Conservation (phyloP, 2,113 vertebrate species). For the Herpetotheres cachinnans region DNA sequence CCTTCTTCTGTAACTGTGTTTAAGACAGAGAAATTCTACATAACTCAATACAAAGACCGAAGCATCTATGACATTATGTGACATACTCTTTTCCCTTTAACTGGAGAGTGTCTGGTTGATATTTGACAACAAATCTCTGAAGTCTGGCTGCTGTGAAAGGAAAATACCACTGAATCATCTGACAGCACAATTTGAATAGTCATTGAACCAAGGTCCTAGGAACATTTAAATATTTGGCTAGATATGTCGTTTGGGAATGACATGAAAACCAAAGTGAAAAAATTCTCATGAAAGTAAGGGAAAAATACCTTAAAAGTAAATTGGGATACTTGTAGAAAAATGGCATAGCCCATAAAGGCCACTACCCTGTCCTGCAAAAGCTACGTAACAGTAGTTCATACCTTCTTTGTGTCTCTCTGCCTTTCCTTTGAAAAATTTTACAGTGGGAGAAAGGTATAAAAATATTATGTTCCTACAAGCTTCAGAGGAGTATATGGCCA, state of each 20-base stretch:
- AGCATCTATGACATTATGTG: background rate
- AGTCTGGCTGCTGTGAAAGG: background rate
- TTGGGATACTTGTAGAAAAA: background rate
- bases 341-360: background rate
- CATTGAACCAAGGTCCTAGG: background rate
- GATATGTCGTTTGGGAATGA: background rate
- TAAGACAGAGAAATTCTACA: background rate
- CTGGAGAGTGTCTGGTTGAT: background rate
- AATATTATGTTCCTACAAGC: background rate
- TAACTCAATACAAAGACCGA: background rate
- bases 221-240: background rate
- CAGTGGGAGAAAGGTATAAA: background rate
- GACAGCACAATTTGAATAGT: background rate
- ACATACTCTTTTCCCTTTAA: background rate
- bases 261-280: background rate
- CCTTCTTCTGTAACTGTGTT: background rate
- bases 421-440: background rate
- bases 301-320: background rate
- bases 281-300: background rate
- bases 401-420: background rate
- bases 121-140: background rate
- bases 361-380: background rate
- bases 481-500: background rate
- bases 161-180: background rate
- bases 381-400: background rate